Evolutionary conservation across 2,113 vertebrate species (phyloP).

Genomic region (Loxodonta africana): DNA sequence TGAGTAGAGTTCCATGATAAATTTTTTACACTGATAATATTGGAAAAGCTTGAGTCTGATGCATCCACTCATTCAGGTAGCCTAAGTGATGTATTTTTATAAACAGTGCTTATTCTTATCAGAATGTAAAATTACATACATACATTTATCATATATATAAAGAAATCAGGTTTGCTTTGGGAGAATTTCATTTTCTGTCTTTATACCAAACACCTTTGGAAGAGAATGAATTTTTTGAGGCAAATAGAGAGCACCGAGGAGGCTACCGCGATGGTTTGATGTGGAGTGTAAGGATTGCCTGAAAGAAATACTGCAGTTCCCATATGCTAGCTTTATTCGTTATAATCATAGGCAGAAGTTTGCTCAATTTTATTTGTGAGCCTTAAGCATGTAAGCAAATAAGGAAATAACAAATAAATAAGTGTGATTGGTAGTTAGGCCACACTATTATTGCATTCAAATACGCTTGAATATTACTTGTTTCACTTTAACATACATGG

Average conservation of each 20-base stretch:
- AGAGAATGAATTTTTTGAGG: background rate
- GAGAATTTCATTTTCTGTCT: background rate
- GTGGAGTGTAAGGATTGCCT: background rate
- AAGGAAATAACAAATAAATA: slow-evolving; percentile 1
- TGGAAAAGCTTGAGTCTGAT: background rate
- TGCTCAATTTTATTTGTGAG: background rate
- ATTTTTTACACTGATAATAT: background rate
- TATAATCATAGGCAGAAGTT: background rate
- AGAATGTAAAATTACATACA: background rate
- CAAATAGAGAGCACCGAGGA: background rate
- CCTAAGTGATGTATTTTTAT: background rate
- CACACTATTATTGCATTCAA: background rate
- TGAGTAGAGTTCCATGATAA: fast-evolving
- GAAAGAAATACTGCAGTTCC: background rate
- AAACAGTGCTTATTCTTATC: background rate
- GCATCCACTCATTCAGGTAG: background rate
- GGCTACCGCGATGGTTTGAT: background rate
- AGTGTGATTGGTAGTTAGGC: background rate
- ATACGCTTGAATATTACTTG: background rate
- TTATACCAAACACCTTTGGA: background rate
- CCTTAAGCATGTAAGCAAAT: background rate
- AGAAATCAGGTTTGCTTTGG: background rate
- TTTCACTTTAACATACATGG: slow-evolving; percentile 41
- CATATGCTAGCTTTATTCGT: background rate
- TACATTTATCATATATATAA: background rate